phyloP scores from a whole-genome alignment of 1,140 invertebrate species.

The Anthonomus grandis region DNA sequence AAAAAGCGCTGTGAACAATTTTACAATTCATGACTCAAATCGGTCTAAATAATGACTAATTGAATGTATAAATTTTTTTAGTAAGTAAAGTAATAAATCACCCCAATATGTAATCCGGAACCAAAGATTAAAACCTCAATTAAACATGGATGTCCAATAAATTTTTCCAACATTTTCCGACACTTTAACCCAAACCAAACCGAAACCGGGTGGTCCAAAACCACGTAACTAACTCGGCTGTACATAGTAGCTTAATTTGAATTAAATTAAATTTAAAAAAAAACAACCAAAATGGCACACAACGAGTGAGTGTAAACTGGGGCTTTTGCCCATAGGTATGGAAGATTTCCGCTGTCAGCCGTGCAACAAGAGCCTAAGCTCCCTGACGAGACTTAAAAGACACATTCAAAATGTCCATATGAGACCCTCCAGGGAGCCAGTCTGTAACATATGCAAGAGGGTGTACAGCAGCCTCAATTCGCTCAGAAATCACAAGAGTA shows the following conservation, averaged over 20 bases:
- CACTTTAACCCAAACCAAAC: too few relatives aligned
- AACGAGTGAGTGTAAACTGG: conserved; percentile 22
- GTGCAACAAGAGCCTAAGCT: conserved; percentile 83
- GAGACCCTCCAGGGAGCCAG: conserved; percentile 77
- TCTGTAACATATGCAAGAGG: conserved; percentile 84
- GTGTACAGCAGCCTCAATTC: conserved; percentile 85
- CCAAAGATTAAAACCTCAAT: too few relatives aligned
- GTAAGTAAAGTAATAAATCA: conserved; percentile 4
- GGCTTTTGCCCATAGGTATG: conserved; percentile 50
- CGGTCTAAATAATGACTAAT: too few relatives aligned
- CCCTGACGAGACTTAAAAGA: conserved; percentile 76
- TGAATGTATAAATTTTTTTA: too few relatives aligned
- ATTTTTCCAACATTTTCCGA: too few relatives aligned
- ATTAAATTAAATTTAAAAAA: conserved; percentile 27
- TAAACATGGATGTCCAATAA: too few relatives aligned
- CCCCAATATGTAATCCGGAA: background rate
- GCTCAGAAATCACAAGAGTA: conserved; percentile 83
- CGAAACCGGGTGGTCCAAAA: background rate
- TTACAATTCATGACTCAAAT: too few relatives aligned
- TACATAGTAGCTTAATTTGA: conserved; percentile 40
- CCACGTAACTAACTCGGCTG: conserved; percentile 22
- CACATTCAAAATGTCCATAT: conserved; percentile 86
- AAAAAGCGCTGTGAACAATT: too few relatives aligned
- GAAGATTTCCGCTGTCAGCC: conserved; percentile 83
- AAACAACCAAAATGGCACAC: conserved; percentile 35